Evolutionary conservation across 64 coral and sea anemone species (phyloP), one percentile per base, ranked within the genome.

Genomic region (Montipora cactus): DNA sequence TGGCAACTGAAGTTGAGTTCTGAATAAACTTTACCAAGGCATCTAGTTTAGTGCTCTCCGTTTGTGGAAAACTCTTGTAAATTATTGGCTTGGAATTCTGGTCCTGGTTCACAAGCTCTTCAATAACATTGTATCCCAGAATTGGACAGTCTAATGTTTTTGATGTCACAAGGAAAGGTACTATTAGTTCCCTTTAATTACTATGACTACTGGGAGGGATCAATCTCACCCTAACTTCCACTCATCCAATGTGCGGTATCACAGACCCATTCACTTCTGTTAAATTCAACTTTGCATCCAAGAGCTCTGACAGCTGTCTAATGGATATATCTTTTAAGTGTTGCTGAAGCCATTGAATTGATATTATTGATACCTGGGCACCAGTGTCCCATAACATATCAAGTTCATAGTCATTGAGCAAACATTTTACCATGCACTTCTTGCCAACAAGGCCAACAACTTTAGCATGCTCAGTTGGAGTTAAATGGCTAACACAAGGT

Each of bases 381-480:
- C 90, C 90, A 76, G 90, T 91, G 90, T 91, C 89, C 90, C 90
- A 85, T 48, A 92, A 86, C 49, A 78, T 72, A 20, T 77, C 25
- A 46, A 49, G 18, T 16, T 51, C 22, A 79, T 20, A 44, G 59
- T 67, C 84, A 93, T 88, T 73, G 25, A 93, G 87, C 13, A 79
- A 80, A 48, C 76, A 87, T 16, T 73, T 75, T 9, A 91, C 80
- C 44, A 76, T 69, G 46, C 90, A 92, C 47, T 45, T 81, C 19
- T 85, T 83, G 10, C 82, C 81, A 76, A 93, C 53, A 51, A 93
- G 81, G 14, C 51, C 62, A 77, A 76, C 49, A 7, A 93, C 72
- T 79, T 78, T 93, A 20, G 47, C 23, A 71, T 76, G 49, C 45
- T 93, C 80, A 77, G 13, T 75, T 87, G 91, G 91, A 18, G 81